phyloP scores from a whole-genome alignment of 1,140 invertebrate genomes.

The Heliconius hewitsoni region DNA sequence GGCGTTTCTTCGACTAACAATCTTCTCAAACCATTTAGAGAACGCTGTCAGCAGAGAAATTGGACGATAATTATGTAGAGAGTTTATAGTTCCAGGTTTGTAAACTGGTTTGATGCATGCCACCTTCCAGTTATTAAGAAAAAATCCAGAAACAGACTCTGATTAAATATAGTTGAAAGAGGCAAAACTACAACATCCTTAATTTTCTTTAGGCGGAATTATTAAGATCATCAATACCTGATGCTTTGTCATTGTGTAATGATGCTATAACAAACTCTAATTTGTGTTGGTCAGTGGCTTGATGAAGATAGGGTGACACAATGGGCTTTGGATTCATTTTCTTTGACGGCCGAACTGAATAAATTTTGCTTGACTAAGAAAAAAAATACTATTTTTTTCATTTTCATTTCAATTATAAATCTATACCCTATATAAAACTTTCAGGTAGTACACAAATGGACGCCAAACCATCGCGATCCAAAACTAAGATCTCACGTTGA shows the following conservation, averaged over 20 bases:
- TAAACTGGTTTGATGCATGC: background rate
- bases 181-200: slow-evolving; percentile 31
- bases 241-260: slow-evolving; percentile 31
- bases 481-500: slow-evolving; percentile 93
- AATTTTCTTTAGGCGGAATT: slow-evolving; percentile 35
- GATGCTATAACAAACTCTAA: slow-evolving; percentile 22
- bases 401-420: too few species aligned
- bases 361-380: too few species aligned
- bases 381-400: too few species aligned
- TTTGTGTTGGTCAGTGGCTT: too few species aligned
- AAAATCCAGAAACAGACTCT: slow-evolving; percentile 29
- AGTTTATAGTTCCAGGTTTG: slow-evolving; percentile 45
- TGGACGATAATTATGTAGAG: slow-evolving; percentile 48
- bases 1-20: background rate
- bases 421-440: background rate
- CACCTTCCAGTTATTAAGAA: slow-evolving; percentile 9
- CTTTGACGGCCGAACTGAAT: background rate
- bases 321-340: background rate
- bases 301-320: too few species aligned
- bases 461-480: slow-evolving; percentile 93
- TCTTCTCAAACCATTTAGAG: slow-evolving; percentile 11
- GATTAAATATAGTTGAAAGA: slow-evolving; percentile 33
- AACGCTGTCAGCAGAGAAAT: slow-evolving; percentile 24
- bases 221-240: slow-evolving; percentile 33
- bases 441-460: slow-evolving; percentile 94